Evolutionary conservation across 2,888 invertebrate genomes (phyloP), one percentile per base, ranked within the genome.

Genomic region (Galerucella pusilla): DNA sequence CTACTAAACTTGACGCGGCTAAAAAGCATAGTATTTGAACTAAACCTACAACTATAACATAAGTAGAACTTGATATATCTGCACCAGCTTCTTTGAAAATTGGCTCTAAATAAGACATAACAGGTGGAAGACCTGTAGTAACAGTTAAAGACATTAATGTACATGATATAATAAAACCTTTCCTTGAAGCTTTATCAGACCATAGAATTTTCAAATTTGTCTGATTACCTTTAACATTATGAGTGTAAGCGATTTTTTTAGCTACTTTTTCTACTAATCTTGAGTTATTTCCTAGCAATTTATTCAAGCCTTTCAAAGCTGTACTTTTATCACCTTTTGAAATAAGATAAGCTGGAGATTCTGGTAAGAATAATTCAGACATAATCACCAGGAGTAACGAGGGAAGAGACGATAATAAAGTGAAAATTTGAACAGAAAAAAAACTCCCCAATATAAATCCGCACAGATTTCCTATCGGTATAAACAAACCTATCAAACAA

Each of bases 141-240:
- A 14, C 49, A 0, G n/a, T 28, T 20, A 66, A 25, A 7, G 20
- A 7, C 46, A 25, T 20, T 9, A 66, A 49, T 20, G 20, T 28
- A 49, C 59, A 54, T n/a, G 59, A 91, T 72, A 94, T 92, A 66
- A 93, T 85, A 74, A 96, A 89, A 0, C 95, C 96, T 60, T 76
- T 81, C 46, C 80, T 69, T 10, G 73, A 67, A 35, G 74, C 71
- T 52, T 46, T 74, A 25, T 46, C 64, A 20, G 68, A 73, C 57
- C 76, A 73, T 12, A 79, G 28, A 25, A 59, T 59, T 10, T 35
- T 67, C 25, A 77, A 16, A 20, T 66, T 75, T 1, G 75, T 73
- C 65, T 80, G 74, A n/a, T 69, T 54, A 16, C 20, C 52, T 28
- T 66, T 73, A 16, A 69, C 45, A 12, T 10, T 68, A 3, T 61